Base-by-base conservation (phyloP, 92 coral and sea anemone genomes). In the Epizoanthus ramosus region DNA sequence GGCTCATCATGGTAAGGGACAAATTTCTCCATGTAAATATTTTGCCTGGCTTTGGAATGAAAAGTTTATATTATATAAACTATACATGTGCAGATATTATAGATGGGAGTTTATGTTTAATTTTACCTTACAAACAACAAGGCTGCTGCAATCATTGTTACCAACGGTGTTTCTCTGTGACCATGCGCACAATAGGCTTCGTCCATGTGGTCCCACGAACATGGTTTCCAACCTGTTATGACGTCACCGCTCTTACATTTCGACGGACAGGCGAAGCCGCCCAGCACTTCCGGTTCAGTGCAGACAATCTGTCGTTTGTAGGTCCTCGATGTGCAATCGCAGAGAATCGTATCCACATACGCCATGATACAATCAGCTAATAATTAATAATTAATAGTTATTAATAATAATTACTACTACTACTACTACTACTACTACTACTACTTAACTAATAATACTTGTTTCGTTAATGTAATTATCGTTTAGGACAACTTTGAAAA, bases 161-260 rank as follows among this genome's bases (percentile, higher is more conserved):
- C 13, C 19, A 60, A 57, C 57, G 82, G 57, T 16, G 63, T 41
- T 16, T 41, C 59, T 7, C 66, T 77, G 71, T 61, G 70, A 41
- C 74, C 87, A 28, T 87, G 63, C 23, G 87, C 71, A 68, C 92
- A 89, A 1, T 71, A 56, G 37, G 84, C 79, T 17, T 74, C 83
- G 54, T 89, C 92, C 75, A 89, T 79, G 71, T 89, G 89, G 73
- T 89, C 92, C 92, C 92, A 89, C 5, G 92, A 70, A 53, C 92
- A 89, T 3, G 87, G 83, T 13, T 60, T 74, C 50, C 80, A 65
- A 19, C 92, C 92, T 5, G 87, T 60, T 25, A 89, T 43, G 58
- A 85, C 87, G 39, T 85, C 73, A 16, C 92, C 92, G 13, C 64
- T 50, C 41, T 80, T 80, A 63, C 92, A 89, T 68, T 68, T 57